Base-by-base conservation (phyloP, 2,888 invertebrate species). In the Drosophila multiciliata region DNA sequence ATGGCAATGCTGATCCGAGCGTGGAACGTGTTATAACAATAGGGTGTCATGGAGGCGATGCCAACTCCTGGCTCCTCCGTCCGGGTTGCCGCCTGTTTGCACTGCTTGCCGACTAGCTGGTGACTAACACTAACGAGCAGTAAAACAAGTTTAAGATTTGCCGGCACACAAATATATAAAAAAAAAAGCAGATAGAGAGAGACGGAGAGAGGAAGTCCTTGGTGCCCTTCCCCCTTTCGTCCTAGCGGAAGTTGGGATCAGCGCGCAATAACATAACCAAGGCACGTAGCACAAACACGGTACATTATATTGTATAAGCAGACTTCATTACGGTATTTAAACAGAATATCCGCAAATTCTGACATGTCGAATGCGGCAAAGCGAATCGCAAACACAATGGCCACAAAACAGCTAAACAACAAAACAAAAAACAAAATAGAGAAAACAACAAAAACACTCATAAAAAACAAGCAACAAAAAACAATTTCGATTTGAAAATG, bases 261-360 rank as follows among this genome's bases (percentile, higher is more conserved):
- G 79, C 80, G 76, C 68, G 82, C 89, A 87, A 91, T 91, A 91
- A 91, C 87, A 90, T 82, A 91, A 89, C 91, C 92, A 82, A 90
- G 82, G 91, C 91, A 91, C 91, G 91, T 91, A 91, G 83, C 89
- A 90, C 92, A 91, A 91, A 91, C 92, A 91, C 83, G 87, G 91
- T 89, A 85, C 89, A 91, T 91, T 92, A 92, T 91, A 92, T 91
- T 90, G 90, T 91, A 87, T 91, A 91, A 91, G 91, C 92, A 91
- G 91, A 91, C 92, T 91, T 91, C 92, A 91, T 91, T 91, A 91
- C 92, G 90, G 89, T 91, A 91, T 91, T 91, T 92, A 91, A 91
- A 90, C 89, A 90, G 89, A 91, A 89, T 90, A 90, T 88, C 83
- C 84, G 87, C 79, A 84, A 84, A 80, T 84, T 83, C 83, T 87